Base-by-base conservation (phyloP, 2,888 invertebrate species). In the Hymenopus coronatus region DNA sequence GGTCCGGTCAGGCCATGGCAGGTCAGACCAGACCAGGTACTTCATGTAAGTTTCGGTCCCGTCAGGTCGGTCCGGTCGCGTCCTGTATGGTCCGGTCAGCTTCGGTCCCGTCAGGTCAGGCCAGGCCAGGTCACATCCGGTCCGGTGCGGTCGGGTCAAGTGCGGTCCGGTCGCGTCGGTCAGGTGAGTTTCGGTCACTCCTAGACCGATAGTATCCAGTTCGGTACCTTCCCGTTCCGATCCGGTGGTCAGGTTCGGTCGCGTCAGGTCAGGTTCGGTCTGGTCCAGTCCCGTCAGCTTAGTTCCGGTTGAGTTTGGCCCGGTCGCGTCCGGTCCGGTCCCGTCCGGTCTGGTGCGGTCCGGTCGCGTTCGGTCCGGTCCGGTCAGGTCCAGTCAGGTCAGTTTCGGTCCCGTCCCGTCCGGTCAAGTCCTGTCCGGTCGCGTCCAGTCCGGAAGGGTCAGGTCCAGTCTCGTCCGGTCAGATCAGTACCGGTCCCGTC, bases 91-190 rank as follows among this genome's bases (percentile, higher is more conserved):
- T 83, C 83, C n/a, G 83, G 83, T 83, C n/a, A 9, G 83, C n/a
- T 83, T 27, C n/a, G 83, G 83, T 83, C 83, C n/a, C n/a, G 83
- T 83, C n/a, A 9, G 83, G 83, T 83, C 83, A 9, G 83, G 83
- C 27, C 83, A 9, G 83, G 86, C 54, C n/a, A 15, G 86, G 86
- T 86, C 54, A 25, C 46, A 54, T 86, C 27, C n/a, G 86, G 30
- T 86, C 54, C n/a, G 46, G 86, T 86, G 27, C 12, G 86, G 86
- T 86, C 28, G 6, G 86, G 86, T 86, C 54, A 7, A 54, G 86
- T 86, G 25, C n/a, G 86, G 87, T 87, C 30, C n/a, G 87, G 87
- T 87, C 30, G 14, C 28, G 87, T 87, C 81, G 82, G 87, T 70
- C 30, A 28, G 87, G 81, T 70, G 12, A 20, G 87, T 27, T 70